Conservation (phyloP, 2,113 vertebrate genomes). For the Siniperca chuatsi region DNA sequence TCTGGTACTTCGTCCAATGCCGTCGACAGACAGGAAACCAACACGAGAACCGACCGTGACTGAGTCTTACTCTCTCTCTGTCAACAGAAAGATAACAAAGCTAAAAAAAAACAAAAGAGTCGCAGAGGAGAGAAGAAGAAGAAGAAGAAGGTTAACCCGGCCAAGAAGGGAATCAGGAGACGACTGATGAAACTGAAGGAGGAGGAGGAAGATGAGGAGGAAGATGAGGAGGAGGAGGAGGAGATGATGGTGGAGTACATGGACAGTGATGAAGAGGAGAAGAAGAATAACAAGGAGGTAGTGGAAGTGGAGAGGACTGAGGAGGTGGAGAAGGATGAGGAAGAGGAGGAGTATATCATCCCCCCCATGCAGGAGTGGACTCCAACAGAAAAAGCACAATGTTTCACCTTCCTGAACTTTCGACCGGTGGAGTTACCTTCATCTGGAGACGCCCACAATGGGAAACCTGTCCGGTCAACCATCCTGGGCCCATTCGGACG, state of each 20-base stretch:
- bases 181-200: neutral
- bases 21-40: neutral
- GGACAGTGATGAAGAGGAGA: constrained; percentile 60
- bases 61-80: neutral
- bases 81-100: neutral
- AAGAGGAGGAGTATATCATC: constrained; percentile 16
- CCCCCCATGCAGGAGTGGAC: constrained; percentile 87
- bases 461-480: constrained; percentile 42
- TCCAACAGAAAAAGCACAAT: constrained; percentile 53
- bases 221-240: constrained; percentile 30
- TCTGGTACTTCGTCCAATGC: neutral
- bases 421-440: constrained; percentile 24
- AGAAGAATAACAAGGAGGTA: neutral
- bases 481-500: constrained; percentile 53
- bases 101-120: neutral
- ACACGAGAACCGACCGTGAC: neutral
- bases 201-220: constrained; percentile 31
- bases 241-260: constrained; percentile 62
- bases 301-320: neutral
- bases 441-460: rapidly evolving
- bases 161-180: constrained; percentile 13
- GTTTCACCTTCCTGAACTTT: constrained; percentile 24
- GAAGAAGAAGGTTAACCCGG: neutral
- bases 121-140: neutral
- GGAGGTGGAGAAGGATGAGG: neutral